Evolutionary conservation across 2,888 invertebrate species (phyloP), one percentile per base, ranked within the genome.

Genomic region (Neoaliturus tenellus): DNA sequence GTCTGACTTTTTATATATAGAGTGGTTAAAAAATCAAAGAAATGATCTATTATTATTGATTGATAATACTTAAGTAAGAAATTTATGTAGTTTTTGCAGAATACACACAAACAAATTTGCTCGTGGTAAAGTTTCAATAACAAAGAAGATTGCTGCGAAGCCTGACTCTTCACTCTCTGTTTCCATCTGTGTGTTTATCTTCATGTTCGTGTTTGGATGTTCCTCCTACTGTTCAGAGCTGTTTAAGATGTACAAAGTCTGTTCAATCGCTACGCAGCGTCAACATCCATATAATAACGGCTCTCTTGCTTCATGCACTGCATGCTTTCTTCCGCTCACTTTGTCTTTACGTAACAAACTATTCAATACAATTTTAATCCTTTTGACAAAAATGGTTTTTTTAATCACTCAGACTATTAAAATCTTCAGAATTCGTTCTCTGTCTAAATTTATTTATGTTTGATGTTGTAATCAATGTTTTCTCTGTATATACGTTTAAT

Each of bases 121-220:
- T 69, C 20, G 39, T 39, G 20, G 44, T 23, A 23, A 78, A 78
- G 78, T 78, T 78, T 78, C 78, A 78, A 78, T 78, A 78, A 78
- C 8, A 55, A 31, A 78, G 78, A 17, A 78, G 78, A 55, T 78
- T 78, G 48, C 55, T 33, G n/a, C 6, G 75, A 41, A 73, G 73
- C 39, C 48, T 75, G 23, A 31, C 41, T 78, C 78, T 78, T 78
- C 78, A 78, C 78, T 78, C 31, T 78, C 78, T 75, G 75, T 75
- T 75, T 31, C n/a, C 75, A 75, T 75, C 75, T 78, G 17, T 48
- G 78, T 78, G 48, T 75, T 71, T 4, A 41, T 75, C 75, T 75
- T 75, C 75, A 75, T 75, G 48, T 75, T 75, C 14, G 35, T 75
- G 75, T 51, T 78, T 48, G 25, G 28, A 28, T 44, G 39, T 75